Conservation (phyloP, 2,888 invertebrate species). For the Diploptera punctata region DNA sequence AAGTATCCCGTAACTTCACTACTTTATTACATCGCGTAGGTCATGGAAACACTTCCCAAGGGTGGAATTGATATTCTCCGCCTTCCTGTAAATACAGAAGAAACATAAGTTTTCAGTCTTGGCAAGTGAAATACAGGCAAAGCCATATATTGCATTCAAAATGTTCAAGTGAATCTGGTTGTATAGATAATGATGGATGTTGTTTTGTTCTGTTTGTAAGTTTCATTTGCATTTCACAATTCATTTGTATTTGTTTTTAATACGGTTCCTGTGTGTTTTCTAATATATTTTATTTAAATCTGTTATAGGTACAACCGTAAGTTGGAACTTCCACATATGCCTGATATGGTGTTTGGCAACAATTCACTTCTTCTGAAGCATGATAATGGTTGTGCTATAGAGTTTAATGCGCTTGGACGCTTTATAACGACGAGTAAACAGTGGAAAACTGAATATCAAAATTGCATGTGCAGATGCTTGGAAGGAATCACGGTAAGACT, state of each 20-base stretch:
- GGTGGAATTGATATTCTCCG: constrained; percentile 63
- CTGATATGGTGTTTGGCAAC: constrained; percentile 98
- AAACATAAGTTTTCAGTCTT: constrained; percentile 69
- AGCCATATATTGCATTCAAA: constrained; percentile 87
- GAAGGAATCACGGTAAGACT: constrained; percentile 86
- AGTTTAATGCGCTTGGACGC: constrained; percentile 94
- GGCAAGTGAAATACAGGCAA: constrained; percentile 75
- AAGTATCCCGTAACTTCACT: no score
- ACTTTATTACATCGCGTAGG: no score
- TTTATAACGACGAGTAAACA: constrained; percentile 77
- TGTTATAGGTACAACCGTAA: constrained; percentile 72
- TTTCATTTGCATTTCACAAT: no score
- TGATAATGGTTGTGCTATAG: constrained; percentile 69
- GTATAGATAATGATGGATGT: constrained; percentile 58
- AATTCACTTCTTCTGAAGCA: constrained; percentile 80
- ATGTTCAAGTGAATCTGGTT: constrained; percentile 68
- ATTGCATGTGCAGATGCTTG: constrained; percentile 92
- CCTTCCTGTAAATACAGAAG: constrained; percentile 67
- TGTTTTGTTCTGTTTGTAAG: constrained; percentile 69
- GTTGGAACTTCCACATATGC: constrained; percentile 86
- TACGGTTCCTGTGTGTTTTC: no score
- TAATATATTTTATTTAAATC: constrained; percentile 37
- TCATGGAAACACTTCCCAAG: constrained; percentile 33
- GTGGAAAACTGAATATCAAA: constrained; percentile 75
- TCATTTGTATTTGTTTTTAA: no score